Evolutionary conservation across 2,888 invertebrate species (phyloP), one percentile per base, ranked within the genome.

Genomic region (Euzetes globulus): DNA sequence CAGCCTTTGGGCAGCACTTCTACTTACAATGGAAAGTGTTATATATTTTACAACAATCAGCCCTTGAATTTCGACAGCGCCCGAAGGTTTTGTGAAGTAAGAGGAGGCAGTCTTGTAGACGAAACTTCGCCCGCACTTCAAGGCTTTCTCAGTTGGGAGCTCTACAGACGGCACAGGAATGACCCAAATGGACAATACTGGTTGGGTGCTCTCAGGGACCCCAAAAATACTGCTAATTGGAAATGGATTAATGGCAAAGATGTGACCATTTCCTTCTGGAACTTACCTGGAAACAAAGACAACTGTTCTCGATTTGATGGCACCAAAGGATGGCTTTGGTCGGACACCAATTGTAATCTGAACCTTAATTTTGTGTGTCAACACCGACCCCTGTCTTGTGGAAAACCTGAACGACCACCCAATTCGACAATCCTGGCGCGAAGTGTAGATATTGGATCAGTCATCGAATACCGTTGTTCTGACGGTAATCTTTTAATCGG

Each of bases 271-370:
- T 92, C 93, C 0, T 94, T 94, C 84, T 94, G 94, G 94, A 93
- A 92, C 83, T 86, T 90, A 63, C 74, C 76, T 5, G 75, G 72
- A 45, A 90, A 52, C 19, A 58, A 87, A 77, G 91, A 92, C 76
- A 90, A 91, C 80, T 94, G 94, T 82, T 91, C 93, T 1, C 85
- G 92, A 72, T 94, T 91, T 83, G 94, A 94, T 82, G 94, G 94
- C 76, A 90, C 91, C 80, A 92, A 92, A 82, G 94, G 94, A 33
- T 94, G 94, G 94, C 87, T 94, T 0, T 94, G 94, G 94, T 91
- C 92, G 0, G 93, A 93, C 82, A 93, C 93, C 27, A 91, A 92
- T 81, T 94, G 94, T 83, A 88, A 88, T 77, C 87, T 90, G 72
- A 87, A 88, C 79, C 85, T 93, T 78, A 93, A 94, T 84, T 94